Base-by-base conservation (phyloP, 2,797 vertebrate species). In the Decapterus maruadsi region DNA sequence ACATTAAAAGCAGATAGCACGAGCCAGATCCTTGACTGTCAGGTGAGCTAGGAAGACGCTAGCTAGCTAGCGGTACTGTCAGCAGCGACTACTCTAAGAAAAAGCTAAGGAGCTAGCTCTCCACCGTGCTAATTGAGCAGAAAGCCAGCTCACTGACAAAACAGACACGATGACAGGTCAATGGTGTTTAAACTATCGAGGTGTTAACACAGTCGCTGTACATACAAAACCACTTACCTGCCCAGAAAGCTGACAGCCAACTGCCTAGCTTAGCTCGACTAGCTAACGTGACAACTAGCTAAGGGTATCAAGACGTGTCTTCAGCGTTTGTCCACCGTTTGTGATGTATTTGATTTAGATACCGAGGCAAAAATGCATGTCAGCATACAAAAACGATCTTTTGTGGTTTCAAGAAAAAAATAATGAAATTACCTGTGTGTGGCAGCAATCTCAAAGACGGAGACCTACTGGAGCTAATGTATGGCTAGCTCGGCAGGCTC, bases 381-480 rank as follows among this genome's bases (percentile, higher is more conserved):
- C 26, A 26, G 3, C 26, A 26, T 26, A 26, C 26, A 26, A 26
- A 26, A 26, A 26, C 26, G 26, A 26, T 26, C 26, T 26, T 26
- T 26, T 26, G 1, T 26, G 11, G 2, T 29, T 46, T 4, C 17
- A 7, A 20, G 6, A 0, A 68, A 22, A 71, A 61, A 56, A 55
- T 1, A 64, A 29, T 6, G 34, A 66, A 17, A 57, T 82, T 92
- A 95, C 94, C 94, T 94, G 88, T 82, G 19, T 63, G 65, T 57
- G 50, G 78, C 75, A 75, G 84, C 71, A 84, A 14, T 45, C 75
- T 93, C 88, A 87, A 94, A 95, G 90, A 94, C 91, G 94, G 92
- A 92, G 88, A 87, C 90, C 82, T 82, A 72, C 54, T 90, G 85
- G 67, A 77, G 87, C 84, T 91, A 89, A 82, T 80, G 85, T 77